phyloP scores from a whole-genome alignment of 2,113 vertebrate genomes.

The Chionodraco myersi region DNA sequence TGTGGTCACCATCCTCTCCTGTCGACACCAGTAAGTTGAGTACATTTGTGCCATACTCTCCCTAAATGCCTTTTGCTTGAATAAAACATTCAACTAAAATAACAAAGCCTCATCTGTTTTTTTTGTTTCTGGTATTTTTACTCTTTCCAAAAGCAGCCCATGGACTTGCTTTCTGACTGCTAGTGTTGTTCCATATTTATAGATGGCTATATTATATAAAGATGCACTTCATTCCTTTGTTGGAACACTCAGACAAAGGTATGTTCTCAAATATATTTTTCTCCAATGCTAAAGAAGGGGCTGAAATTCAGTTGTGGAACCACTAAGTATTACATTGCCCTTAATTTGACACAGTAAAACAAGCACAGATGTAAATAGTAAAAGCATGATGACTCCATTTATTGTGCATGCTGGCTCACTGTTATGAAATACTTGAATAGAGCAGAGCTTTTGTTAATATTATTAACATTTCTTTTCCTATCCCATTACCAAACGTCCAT shows the following conservation, averaged over 20 bases:
- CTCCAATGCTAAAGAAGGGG: not conserved
- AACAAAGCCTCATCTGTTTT: not conserved
- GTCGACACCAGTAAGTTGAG: not conserved
- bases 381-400: too few relatives aligned
- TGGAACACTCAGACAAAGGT: not conserved
- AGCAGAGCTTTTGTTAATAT: too few relatives aligned
- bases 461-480: too few relatives aligned
- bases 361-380: too few relatives aligned
- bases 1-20: conserved; percentile 15
- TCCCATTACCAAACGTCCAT: not conserved
- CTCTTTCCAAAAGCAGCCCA: not conserved
- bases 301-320: not conserved
- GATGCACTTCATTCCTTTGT: not conserved
- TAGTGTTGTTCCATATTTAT: not conserved
- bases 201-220: not conserved
- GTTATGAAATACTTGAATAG: too few relatives aligned
- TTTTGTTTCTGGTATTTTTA: not conserved
- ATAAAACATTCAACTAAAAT: conserved; percentile 67
- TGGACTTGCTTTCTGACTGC: too few relatives aligned
- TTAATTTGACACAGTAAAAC: not conserved
- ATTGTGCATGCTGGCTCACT: too few relatives aligned
- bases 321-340: not conserved
- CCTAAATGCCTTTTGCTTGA: conserved; percentile 64
- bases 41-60: conserved; percentile 56
- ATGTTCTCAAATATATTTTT: not conserved